Evolutionary conservation across 2,888 invertebrate species (phyloP).

Genomic region (Apodemia zela): DNA sequence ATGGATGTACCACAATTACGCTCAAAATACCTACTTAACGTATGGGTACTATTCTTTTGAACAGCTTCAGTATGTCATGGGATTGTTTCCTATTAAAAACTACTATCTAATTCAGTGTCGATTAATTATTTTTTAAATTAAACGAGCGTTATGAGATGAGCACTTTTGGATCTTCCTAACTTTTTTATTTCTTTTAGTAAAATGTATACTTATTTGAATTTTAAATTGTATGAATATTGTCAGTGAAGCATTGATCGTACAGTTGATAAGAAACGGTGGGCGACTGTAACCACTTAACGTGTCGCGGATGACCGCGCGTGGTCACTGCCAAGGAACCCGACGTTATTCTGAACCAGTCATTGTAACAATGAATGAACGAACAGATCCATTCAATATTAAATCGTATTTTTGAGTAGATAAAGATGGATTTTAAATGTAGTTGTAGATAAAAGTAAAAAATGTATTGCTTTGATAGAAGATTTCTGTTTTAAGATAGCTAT

Average conservation of each 20-base stretch:
- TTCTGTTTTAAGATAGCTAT: not conserved
- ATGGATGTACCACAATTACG: no score
- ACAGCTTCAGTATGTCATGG: no score
- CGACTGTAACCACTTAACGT: not conserved
- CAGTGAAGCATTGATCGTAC: constrained; percentile 6
- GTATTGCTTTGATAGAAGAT: not conserved
- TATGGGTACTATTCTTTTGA: no score
- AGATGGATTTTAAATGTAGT: not conserved
- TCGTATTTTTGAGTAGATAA: not conserved
- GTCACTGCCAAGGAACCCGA: constrained; percentile 33
- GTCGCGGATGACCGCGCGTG: constrained; percentile 30
- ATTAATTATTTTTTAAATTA: no score
- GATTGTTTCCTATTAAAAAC: no score
- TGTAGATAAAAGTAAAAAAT: not conserved
- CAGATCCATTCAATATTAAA: constrained; percentile 7
- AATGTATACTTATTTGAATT: no score
- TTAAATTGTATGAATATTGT: not conserved
- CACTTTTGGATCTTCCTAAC: no score
- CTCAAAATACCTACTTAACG: no score
- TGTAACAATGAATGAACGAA: constrained; percentile 23
- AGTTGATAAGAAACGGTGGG: constrained; percentile 8
- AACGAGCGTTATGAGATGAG: no score
- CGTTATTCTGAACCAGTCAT: constrained; percentile 23
- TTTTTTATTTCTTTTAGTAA: no score
- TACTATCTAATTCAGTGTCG: no score